Conservation (phyloP, 2,888 invertebrate genomes). For the Xanthostigma xanthostigma region DNA sequence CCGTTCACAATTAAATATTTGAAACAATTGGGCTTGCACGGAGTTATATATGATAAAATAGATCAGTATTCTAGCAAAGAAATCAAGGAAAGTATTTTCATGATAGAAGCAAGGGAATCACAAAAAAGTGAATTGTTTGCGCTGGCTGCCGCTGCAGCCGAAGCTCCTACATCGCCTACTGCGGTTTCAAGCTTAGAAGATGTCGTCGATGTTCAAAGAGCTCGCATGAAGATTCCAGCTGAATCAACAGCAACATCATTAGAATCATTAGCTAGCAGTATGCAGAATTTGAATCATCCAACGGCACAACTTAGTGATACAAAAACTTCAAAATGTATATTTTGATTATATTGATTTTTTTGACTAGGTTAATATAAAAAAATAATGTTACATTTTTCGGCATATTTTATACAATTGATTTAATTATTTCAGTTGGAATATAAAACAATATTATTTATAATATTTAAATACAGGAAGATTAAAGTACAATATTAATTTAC, state of each 20-base stretch:
- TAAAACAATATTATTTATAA: conserved; percentile 5
- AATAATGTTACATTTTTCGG: too few species aligned
- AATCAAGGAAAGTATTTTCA: conserved; percentile 69
- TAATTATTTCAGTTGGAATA: conserved; percentile 6
- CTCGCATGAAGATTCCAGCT: conserved; percentile 22
- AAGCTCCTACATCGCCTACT: conserved; percentile 15
- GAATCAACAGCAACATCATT: conserved; percentile 40
- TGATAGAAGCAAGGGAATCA: conserved; percentile 62
- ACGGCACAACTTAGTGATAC: conserved; percentile 5
- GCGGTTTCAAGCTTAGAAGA: conserved; percentile 20
- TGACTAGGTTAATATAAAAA: too few species aligned
- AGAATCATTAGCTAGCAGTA: conserved; percentile 30
- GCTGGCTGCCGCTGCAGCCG: conserved; percentile 25
- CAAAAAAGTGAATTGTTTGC: conserved; percentile 42
- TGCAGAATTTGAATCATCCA: conserved; percentile 2
- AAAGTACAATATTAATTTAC: conserved; percentile 4
- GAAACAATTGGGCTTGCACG: conserved; percentile 82
- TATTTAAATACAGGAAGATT: conserved; percentile 4
- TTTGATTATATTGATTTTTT: not conserved
- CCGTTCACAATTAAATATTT: conserved; percentile 70
- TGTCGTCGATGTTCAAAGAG: conserved; percentile 26
- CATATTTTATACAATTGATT: too few species aligned
- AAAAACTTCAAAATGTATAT: conserved; percentile 6
- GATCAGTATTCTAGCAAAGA: conserved; percentile 58
- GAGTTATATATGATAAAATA: conserved; percentile 91